Evolutionary conservation across 1,140 invertebrate species (phyloP), one percentile per base, ranked within the genome.

Genomic region (Hirudo medicinalis): DNA sequence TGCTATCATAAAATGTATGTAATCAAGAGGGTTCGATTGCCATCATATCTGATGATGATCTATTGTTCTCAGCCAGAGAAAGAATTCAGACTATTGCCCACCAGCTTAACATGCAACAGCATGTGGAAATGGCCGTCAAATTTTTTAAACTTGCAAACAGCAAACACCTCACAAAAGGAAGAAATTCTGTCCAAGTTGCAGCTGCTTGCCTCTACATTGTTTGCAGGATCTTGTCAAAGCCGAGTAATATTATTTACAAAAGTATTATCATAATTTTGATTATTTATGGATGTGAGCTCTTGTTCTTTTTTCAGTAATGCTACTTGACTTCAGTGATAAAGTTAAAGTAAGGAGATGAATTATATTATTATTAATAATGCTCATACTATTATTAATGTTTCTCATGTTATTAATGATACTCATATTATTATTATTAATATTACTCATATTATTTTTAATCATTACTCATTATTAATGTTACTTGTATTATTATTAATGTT

Each of bases 161-260:
- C 13, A 79, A 78, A 40, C 75, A 79, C 0, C 83, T 98, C 27
- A 98, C 94, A 0, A 87, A 92, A 78, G 96, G 96, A 43, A 84
- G 95, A 36, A 91, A 89, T 74, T 88, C 90, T 76, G 86, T 87
- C n/a, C 90, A 93, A 77, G 93, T 98, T 72, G 88, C 95, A 80
- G 94, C 94, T 71, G 94, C 96, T 60, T 99, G 95, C 84, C 88
- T 99, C 13, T 99, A 99, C 78, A 92, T 99, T 75, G 95, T 93
- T 2, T 98, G 95, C 78, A 85, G 96, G 73, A 91, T 90, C 25
- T 93, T 97, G 83, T 25, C 8, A 63, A 63, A 63, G 13, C 57
- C 57, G 8, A 25, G 57, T 49, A 49, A 49, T 49, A 49, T 49
- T 17, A 13, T 49, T 49, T 15, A 49, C 3, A 17, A 49, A 36